A percentile compares a stretch with the other conserved stretches of the same genome.
These are phyloP conservation scores for Piaya cayana DNA, from an alignment of 2,113 vertebrate genomes.

Conservation along the genomic window DNA sequence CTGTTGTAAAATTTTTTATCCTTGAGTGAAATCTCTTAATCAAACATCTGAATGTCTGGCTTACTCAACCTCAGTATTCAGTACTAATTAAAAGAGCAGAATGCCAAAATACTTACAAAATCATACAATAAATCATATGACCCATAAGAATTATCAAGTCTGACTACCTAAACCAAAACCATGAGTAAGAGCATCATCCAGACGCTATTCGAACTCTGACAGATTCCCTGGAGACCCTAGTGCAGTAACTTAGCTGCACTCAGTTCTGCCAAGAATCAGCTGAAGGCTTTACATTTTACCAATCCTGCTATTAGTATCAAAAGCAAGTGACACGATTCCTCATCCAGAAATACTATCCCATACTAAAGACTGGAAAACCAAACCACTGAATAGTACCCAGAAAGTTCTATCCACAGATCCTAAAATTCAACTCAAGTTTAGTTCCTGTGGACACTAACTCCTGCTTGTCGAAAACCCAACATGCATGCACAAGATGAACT, in stretches of 20 bases:
- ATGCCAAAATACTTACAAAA: not conserved
- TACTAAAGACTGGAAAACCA: too few species aligned
- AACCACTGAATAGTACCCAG: too few species aligned
- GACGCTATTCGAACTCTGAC: accelerated
- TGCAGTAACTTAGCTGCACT: not conserved
- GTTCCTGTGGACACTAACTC: not conserved
- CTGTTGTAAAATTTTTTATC: not conserved
- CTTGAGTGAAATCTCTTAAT: accelerated
- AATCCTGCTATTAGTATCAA: too few species aligned
- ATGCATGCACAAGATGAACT: not conserved
- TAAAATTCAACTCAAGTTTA: not conserved
- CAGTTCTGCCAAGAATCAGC: not conserved
- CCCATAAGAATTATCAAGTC: accelerated
- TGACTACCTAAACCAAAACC: too few species aligned
- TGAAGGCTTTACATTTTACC: too few species aligned
- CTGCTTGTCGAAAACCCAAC: not conserved
- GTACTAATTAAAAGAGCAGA: not conserved
- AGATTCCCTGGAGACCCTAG: not conserved
- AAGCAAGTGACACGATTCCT: too few species aligned
- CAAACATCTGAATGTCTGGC: not conserved
- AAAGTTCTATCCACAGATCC: not conserved
- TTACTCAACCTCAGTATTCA: not conserved
- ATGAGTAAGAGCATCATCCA: not conserved
- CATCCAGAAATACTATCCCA: not conserved
- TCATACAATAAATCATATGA: accelerated